phyloP scores from a whole-genome alignment of 2,113 vertebrate genomes.

The Haemorhous mexicanus region DNA sequence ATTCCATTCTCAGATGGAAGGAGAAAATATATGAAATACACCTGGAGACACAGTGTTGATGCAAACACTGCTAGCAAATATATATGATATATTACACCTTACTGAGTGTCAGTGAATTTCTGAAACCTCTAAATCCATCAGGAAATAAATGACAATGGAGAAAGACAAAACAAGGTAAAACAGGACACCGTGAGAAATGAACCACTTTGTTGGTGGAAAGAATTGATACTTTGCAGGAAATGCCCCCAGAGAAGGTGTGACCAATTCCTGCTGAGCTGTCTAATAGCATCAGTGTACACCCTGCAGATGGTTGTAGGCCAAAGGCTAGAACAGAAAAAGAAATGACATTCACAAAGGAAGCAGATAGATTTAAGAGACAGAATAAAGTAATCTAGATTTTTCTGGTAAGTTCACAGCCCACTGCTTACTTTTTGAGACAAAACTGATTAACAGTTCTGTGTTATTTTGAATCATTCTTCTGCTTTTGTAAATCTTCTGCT shows the following conservation, averaged over 20 bases:
- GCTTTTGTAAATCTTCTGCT: neutral
- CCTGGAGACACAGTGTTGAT: neutral
- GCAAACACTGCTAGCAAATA: neutral
- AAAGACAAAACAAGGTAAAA: constrained; percentile 48
- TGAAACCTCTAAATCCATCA: constrained; percentile 45
- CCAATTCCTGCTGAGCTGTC: constrained; percentile 37
- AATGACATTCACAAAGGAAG: neutral
- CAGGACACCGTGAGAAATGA: constrained; percentile 52
- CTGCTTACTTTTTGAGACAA: neutral
- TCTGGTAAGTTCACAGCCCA: neutral
- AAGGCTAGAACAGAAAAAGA: constrained; percentile 28
- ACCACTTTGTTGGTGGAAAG: constrained; percentile 56
- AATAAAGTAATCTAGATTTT: neutral
- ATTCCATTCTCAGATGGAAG: neutral
- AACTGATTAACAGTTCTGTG: neutral
- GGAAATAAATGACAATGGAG: constrained; percentile 66
- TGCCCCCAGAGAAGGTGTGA: constrained; percentile 47
- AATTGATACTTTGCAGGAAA: constrained; percentile 57
- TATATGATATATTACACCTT: neutral
- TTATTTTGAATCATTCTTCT: neutral
- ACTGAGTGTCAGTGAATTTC: neutral
- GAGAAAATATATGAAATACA: neutral
- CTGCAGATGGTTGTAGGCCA: constrained; percentile 47
- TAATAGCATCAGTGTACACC: constrained; percentile 17
- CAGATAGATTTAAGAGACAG: neutral